Percentiles rank a stretch among this genome's conserved stretches.
Conservation (phyloP, 1,140 invertebrate genomes). For the Drosophila micromelanica region DNA sequence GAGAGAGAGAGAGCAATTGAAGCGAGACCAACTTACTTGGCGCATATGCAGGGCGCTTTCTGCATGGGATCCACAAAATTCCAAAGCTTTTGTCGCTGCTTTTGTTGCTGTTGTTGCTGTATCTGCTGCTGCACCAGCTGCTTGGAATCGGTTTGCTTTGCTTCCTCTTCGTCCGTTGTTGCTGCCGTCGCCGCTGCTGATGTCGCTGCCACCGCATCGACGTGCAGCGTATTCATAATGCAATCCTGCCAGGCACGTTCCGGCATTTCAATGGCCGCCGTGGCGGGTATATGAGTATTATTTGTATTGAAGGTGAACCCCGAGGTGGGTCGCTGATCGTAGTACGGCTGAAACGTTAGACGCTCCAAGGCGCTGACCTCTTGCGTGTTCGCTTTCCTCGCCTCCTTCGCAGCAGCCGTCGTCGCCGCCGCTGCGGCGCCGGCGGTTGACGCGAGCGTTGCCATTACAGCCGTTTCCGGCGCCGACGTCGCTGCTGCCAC, state of each 20-base stretch:
- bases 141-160: constrained; percentile 63
- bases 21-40: constrained; percentile 86
- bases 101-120: constrained; percentile 34
- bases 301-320: constrained; percentile 83
- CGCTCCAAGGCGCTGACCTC: constrained; percentile 70
- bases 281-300: constrained; percentile 81
- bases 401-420: constrained; percentile 37
- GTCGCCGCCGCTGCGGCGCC: constrained; percentile 3
- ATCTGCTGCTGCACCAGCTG: constrained; percentile 70
- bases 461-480: constrained; percentile 41
- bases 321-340: constrained; percentile 75
- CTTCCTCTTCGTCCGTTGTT: constrained; percentile 45
- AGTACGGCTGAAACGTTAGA: constrained; percentile 76
- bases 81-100: constrained; percentile 86
- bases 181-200: constrained; percentile 30
- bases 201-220: constrained; percentile 53
- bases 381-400: constrained; percentile 51
- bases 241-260: constrained; percentile 92
- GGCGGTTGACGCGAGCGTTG: background rate
- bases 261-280: constrained; percentile 87
- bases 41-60: constrained; percentile 92
- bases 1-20: constrained; percentile 4
- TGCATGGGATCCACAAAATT: constrained; percentile 94
- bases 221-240: constrained; percentile 85
- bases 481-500: constrained; percentile 8